Evolutionary conservation across 2,888 invertebrate species (phyloP).

Genomic region (Scaptodrosophila latifasciaeformis): DNA sequence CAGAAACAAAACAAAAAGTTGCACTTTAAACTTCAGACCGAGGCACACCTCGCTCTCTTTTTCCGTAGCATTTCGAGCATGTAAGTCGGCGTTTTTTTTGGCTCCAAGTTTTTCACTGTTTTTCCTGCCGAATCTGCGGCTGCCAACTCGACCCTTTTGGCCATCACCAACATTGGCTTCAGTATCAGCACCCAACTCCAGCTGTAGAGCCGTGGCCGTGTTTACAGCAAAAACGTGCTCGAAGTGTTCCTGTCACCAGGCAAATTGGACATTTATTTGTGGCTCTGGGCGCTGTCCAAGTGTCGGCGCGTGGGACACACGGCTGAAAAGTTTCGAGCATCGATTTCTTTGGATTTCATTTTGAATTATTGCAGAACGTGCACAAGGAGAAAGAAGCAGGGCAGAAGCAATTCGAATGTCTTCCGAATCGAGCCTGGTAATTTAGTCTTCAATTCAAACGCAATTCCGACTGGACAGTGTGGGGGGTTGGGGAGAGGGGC

Average conservation of each 20-base stretch:
- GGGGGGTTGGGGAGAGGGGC: not conserved
- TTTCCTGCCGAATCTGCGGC: too few relatives aligned
- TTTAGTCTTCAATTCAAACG: slow-evolving; percentile 23
- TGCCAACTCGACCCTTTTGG: too few relatives aligned
- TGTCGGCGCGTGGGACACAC: slow-evolving; percentile 8
- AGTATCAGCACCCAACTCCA: too few relatives aligned
- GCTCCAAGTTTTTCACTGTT: too few relatives aligned
- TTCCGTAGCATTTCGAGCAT: slow-evolving; percentile 15
- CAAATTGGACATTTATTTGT: slow-evolving; percentile 70
- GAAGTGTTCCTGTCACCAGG: slow-evolving; percentile 69
- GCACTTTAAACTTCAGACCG: slow-evolving; percentile 46
- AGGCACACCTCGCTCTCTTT: too few relatives aligned
- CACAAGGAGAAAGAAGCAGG: slow-evolving; percentile 12
- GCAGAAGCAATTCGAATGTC: slow-evolving; percentile 18
- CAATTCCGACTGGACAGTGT: not conserved
- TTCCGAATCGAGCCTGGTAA: slow-evolving; percentile 36
- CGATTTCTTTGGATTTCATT: not conserved
- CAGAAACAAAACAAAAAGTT: slow-evolving; percentile 22
- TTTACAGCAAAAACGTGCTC: slow-evolving; percentile 65
- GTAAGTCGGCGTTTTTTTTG: too few relatives aligned
- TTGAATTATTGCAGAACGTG: too few relatives aligned
- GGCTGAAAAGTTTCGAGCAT: slow-evolving; percentile 22
- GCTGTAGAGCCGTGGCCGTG: too few relatives aligned
- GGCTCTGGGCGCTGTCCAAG: slow-evolving; percentile 23
- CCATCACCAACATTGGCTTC: too few relatives aligned